These are phyloP conservation scores for Pocillopora meandrina DNA, from an alignment of 92 coral and sea anemone species.

Conservation along the genomic window DNA sequence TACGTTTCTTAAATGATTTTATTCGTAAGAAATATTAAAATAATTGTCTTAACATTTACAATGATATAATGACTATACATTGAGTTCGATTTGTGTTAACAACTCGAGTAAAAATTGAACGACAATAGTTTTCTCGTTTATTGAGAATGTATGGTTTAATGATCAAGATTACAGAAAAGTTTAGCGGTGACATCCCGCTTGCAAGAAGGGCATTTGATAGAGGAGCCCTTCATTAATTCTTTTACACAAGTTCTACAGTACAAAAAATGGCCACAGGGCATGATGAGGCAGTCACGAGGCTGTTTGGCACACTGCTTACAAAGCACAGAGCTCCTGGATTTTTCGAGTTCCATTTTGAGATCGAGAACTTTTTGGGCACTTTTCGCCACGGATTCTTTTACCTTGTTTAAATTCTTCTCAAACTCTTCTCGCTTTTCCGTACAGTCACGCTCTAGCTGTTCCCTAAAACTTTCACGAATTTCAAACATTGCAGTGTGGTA, in stretches of 20 bases:
- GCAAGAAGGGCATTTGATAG: constrained; percentile 64
- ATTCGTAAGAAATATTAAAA: too few species aligned
- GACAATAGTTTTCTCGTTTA: too few species aligned
- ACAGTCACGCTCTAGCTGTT: not conserved
- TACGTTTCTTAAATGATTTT: too few species aligned
- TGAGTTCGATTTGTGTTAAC: too few species aligned
- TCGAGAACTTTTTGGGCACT: not conserved
- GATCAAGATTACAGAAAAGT: constrained; percentile 54
- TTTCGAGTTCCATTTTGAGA: constrained; percentile 17
- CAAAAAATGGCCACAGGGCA: constrained; percentile 74
- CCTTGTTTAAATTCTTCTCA: constrained; percentile 3
- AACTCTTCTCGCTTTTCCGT: not conserved
- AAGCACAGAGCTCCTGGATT: constrained; percentile 30
- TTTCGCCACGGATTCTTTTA: not conserved
- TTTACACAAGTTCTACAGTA: constrained; percentile 65
- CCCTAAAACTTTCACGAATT: constrained; percentile 11
- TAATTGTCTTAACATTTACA: too few species aligned
- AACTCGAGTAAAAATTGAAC: too few species aligned
- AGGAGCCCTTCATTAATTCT: constrained; percentile 33
- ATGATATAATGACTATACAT: too few species aligned
- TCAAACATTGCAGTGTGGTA: not conserved
- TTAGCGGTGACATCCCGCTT: constrained; percentile 62
- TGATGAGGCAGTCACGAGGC: constrained; percentile 63
- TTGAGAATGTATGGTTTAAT: not conserved
- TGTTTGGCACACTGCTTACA: constrained; percentile 67